A percentile compares a stretch with the other conserved stretches of the same genome.
These are phyloP conservation scores for Elachura formosa DNA, from an alignment of 2,113 vertebrate genomes.

Conservation along the genomic window DNA sequence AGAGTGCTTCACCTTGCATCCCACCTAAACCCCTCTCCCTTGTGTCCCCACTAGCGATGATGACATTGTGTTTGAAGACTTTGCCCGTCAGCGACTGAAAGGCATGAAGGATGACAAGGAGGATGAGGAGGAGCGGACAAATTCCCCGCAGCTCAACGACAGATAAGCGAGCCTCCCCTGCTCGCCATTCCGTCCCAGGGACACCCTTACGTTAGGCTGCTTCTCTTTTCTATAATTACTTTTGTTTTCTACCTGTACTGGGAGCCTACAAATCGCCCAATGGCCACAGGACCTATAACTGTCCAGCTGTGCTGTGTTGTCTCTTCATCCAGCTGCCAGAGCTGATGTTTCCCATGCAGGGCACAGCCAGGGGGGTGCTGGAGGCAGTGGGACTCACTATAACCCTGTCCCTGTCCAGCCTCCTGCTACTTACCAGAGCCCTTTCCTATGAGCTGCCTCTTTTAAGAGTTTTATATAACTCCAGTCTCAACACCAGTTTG, in stretches of 20 bases:
- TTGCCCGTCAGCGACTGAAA: constrained; percentile 90
- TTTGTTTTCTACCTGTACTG: constrained; percentile 59
- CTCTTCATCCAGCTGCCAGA: constrained; percentile 31
- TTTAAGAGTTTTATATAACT: constrained; percentile 39
- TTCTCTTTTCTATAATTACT: constrained; percentile 50
- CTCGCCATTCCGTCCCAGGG: background rate
- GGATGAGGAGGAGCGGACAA: constrained; percentile 84
- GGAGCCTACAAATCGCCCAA: constrained; percentile 33
- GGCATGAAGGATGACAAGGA: constrained; percentile 87
- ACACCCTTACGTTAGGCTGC: constrained; percentile 35
- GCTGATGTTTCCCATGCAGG: background rate
- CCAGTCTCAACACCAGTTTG: constrained; percentile 6
- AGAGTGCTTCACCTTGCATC: background rate
- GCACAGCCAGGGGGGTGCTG: background rate
- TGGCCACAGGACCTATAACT: constrained; percentile 59
- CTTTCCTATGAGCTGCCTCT: constrained; percentile 30
- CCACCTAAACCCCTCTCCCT: background rate
- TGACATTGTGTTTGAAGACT: constrained; percentile 96
- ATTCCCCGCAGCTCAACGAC: constrained; percentile 81
- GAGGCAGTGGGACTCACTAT: background rate
- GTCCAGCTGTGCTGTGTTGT: constrained; percentile 58
- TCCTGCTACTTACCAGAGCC: background rate
- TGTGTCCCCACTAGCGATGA: constrained; percentile 78
- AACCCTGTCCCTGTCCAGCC: background rate
- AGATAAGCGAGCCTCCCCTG: constrained; percentile 67